phyloP scores from a whole-genome alignment of 2,113 vertebrate genomes.

The Pedetes capensis region DNA sequence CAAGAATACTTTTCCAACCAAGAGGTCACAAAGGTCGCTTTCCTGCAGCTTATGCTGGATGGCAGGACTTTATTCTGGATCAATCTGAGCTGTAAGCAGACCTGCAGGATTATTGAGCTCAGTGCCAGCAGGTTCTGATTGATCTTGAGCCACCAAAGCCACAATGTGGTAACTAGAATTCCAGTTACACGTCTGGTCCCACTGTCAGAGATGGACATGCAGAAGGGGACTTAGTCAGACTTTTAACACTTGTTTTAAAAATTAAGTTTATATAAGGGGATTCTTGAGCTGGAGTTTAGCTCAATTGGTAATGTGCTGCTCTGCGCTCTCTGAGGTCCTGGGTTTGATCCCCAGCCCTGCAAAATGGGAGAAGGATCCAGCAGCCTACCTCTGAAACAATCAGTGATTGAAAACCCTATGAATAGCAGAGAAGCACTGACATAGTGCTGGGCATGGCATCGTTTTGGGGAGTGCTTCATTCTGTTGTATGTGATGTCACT shows the following conservation, averaged over 20 bases:
- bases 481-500: too few species aligned
- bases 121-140: accelerated
- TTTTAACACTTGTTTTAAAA: background rate
- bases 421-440: too few species aligned
- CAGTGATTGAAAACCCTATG: too few species aligned
- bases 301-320: too few species aligned
- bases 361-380: background rate
- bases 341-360: background rate
- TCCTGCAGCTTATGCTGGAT: background rate
- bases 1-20: background rate
- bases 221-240: background rate
- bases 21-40: background rate
- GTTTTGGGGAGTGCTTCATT: too few species aligned
- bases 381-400: too few species aligned
- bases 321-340: too few species aligned
- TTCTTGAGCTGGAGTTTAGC: too few species aligned
- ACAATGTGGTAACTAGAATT: accelerated
- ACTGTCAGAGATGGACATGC: background rate
- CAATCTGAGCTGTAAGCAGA: background rate
- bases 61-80: background rate
- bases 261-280: background rate
- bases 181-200: accelerated
- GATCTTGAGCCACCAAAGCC: background rate
- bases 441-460: too few species aligned
- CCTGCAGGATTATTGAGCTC: background rate